Evolutionary conservation across 2,113 vertebrate genomes (phyloP).

Genomic region (Heloderma charlesbogerti): DNA sequence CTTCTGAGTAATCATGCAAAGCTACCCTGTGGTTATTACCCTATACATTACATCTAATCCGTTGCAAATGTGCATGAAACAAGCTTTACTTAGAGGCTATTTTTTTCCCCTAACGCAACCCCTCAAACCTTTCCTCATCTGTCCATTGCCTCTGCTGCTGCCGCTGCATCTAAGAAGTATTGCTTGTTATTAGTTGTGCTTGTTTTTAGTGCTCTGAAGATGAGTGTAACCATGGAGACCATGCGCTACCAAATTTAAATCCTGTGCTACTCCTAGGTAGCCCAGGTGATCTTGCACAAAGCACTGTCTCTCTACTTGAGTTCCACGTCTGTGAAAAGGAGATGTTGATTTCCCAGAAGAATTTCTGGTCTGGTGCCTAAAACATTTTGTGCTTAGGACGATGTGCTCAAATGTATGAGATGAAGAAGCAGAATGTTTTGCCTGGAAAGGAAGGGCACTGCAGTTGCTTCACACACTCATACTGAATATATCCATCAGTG

Average conservation of each 20-base stretch:
- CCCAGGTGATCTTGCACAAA: not conserved
- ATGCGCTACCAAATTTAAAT: not conserved
- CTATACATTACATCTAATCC: no score
- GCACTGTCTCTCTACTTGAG: not conserved
- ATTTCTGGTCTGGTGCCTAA: not conserved
- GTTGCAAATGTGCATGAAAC: not conserved
- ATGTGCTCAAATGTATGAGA: not conserved
- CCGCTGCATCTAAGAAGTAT: not conserved
- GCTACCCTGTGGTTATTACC: not conserved
- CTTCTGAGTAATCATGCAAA: not conserved
- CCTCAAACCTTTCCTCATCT: not conserved
- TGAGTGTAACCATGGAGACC: constrained; percentile 12
- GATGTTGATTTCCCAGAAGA: not conserved
- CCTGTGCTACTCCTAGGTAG: not conserved
- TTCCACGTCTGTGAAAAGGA: not conserved
- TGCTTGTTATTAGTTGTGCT: constrained; percentile 10
- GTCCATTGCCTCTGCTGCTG: not conserved
- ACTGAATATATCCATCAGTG: not conserved
- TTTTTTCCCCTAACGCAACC: not conserved
- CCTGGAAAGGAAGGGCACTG: not conserved
- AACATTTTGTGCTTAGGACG: not conserved
- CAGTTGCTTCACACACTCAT: not conserved
- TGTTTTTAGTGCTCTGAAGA: constrained; percentile 15
- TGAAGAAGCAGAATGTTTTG: not conserved
- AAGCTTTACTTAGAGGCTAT: not conserved